A percentile compares a stretch with the other conserved stretches of the same genome.
Conservation (phyloP, 1,140 invertebrate species). For the Lepidurus apus region DNA sequence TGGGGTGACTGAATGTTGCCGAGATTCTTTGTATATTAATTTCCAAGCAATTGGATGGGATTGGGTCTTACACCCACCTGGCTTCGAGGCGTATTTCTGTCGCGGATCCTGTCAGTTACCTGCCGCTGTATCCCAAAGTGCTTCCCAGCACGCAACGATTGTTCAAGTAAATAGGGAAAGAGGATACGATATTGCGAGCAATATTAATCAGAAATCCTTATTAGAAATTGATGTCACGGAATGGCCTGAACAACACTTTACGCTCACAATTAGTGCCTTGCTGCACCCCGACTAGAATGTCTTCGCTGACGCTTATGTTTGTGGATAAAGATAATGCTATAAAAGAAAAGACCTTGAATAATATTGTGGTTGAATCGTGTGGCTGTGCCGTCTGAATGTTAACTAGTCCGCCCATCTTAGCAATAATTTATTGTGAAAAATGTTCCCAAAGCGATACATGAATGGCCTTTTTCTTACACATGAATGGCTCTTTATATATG, state of each 20-base stretch:
- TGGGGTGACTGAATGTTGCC: conserved; percentile 65
- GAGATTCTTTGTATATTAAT: conserved; percentile 71
- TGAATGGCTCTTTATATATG: neutral
- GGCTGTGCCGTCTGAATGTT: conserved; percentile 52
- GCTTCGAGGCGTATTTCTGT: conserved; percentile 79
- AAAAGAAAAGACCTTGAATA: conserved; percentile 66
- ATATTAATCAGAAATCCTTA: neutral
- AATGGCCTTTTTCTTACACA: neutral
- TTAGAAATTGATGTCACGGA: conserved; percentile 29
- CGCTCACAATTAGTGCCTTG: conserved; percentile 56
- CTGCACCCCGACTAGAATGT: conserved; percentile 69
- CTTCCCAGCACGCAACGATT: conserved; percentile 55
- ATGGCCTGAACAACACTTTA: conserved; percentile 30
- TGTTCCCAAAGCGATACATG: neutral
- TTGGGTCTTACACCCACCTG: conserved; percentile 73
- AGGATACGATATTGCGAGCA: neutral
- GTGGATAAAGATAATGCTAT: conserved; percentile 66
- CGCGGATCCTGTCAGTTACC: conserved; percentile 67
- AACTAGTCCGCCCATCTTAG: neutral
- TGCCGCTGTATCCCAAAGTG: conserved; percentile 46
- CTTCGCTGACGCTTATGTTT: conserved; percentile 65
- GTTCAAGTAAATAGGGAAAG: conserved; percentile 54
- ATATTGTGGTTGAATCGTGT: conserved; percentile 76
- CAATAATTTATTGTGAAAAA: neutral
- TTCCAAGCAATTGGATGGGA: conserved; percentile 82